Conservation (phyloP, 2,113 vertebrate genomes). For the Cairina moschata region DNA sequence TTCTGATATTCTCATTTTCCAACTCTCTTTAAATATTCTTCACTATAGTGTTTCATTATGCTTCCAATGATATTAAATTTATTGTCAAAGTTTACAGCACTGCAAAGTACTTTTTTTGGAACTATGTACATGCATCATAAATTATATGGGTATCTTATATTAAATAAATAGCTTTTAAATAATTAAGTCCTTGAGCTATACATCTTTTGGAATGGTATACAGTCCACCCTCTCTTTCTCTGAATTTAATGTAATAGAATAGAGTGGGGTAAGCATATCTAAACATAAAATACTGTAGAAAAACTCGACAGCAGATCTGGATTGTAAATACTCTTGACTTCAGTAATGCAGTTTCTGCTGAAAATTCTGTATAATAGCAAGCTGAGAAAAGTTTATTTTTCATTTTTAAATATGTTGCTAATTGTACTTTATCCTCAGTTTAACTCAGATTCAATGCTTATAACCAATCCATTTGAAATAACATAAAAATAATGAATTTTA, state of each 20-base stretch:
- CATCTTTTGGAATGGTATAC: not conserved
- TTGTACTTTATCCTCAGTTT: slow-evolving; percentile 47
- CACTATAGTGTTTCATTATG: not conserved
- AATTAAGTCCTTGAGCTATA: not conserved
- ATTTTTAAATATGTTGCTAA: not conserved
- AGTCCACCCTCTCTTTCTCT: not conserved
- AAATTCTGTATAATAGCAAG: not conserved
- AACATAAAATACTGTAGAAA: not conserved
- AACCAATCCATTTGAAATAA: not conserved
- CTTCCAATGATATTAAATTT: not conserved
- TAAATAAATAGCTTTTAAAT: slow-evolving; percentile 28
- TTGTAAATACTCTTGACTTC: not conserved
- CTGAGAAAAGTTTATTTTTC: not conserved
- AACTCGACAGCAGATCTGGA: not conserved
- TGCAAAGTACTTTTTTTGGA: slow-evolving; percentile 28
- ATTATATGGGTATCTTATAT: slow-evolving; percentile 13
- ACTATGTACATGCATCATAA: not conserved
- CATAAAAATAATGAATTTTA: not conserved
- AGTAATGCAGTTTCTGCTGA: not conserved
- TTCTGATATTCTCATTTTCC: slow-evolving; percentile 28
- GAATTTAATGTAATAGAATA: not conserved
- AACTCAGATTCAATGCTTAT: not conserved
- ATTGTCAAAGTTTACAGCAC: not conserved
- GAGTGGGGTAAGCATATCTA: not conserved
- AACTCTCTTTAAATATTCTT: not conserved